Evolutionary conservation across 2,888 invertebrate species (phyloP).

Genomic region (Lottia scabra): DNA sequence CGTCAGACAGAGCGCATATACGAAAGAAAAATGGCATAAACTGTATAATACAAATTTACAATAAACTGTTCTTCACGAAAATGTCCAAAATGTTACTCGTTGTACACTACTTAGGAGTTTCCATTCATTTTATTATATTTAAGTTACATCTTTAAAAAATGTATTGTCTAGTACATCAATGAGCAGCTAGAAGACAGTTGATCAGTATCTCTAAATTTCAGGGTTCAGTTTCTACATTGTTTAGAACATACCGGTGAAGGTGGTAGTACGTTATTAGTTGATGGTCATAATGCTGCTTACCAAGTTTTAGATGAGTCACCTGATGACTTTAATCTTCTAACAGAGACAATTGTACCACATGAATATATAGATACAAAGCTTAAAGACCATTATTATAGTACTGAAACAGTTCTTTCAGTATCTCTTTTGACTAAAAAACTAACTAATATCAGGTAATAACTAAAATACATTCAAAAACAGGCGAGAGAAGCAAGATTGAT

Average conservation of each 20-base stretch:
- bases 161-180: too few species aligned
- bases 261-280: constrained; percentile 81
- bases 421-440: constrained; percentile 73
- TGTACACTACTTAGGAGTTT: too few species aligned
- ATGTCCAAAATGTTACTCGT: too few species aligned
- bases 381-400: constrained; percentile 31
- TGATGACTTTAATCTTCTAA: constrained; percentile 75
- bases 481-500: too few species aligned
- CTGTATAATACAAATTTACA: too few species aligned
- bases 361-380: constrained; percentile 71
- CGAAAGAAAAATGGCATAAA: too few species aligned
- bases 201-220: constrained; percentile 16
- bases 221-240: constrained; percentile 76
- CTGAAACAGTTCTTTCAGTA: constrained; percentile 37
- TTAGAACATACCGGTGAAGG: constrained; percentile 75
- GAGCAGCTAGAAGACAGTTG: not conserved
- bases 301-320: constrained; percentile 73
- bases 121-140: too few species aligned
- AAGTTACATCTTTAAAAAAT: too few species aligned
- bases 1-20: too few species aligned
- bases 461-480: too few species aligned
- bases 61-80: too few species aligned
- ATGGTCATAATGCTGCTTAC: constrained; percentile 79
- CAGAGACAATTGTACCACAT: constrained; percentile 74
- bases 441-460: constrained; percentile 72